Evolutionary conservation across 2,888 invertebrate genomes (phyloP), one percentile per base, ranked within the genome.

Genomic region (Hetaerina titia): DNA sequence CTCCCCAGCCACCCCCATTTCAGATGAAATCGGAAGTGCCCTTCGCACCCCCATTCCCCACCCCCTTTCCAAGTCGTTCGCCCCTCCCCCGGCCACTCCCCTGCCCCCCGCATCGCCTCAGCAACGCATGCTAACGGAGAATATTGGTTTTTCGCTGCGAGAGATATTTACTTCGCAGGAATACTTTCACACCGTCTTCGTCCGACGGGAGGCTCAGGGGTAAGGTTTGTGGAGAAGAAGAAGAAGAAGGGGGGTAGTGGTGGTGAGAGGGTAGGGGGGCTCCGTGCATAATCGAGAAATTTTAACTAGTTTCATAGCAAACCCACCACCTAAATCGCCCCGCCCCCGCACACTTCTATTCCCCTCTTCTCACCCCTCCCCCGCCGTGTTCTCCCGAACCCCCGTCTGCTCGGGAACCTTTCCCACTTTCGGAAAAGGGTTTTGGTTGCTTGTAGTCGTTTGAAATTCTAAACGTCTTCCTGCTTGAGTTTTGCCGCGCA

Each of bases 401-500:
- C 69, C 69, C 6, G 7, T 2, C n/a, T 69, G 9, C 69, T 45
- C 45, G 4, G 45, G 45, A 45, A 45, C n/a, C 11, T 22, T 8
- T 4, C n/a, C 69, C 8, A 22, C n/a, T 69, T 17, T 22, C 6
- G n/a, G n/a, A 5, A n/a, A 22, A 69, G 69, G 69, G 19, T 63
- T 63, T 11, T 8, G n/a, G 69, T 63, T 15, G 63, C 63, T 63
- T 63, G 63, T 69, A 69, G 19, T 69, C 69, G 69, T n/a, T 69
- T 69, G 69, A 69, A 69, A 69, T 69, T 69, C 69, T 69, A 69
- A 69, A 69, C 69, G 69, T 69, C 69, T 69, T 69, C 69, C n/a
- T 69, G 69, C 69, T 69, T 69, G 69, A 69, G 69, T 69, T 69
- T 69, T 17, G 69, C 69, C 69, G 69, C 69, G 69, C 22, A 69